Conservation (phyloP, 2,113 vertebrate species). For the Hassar affinis region DNA sequence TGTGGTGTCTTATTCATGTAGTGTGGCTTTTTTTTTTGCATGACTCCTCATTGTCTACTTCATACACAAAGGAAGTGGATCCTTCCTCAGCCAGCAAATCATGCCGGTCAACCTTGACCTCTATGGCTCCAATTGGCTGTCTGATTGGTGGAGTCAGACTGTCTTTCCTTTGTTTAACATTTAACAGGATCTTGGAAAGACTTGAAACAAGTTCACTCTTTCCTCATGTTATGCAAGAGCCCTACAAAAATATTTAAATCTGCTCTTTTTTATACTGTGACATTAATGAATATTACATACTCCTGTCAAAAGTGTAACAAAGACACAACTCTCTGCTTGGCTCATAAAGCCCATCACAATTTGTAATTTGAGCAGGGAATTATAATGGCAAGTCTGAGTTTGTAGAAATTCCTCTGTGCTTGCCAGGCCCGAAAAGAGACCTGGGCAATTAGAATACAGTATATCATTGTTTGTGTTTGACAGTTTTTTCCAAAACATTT, state of each 20-base stretch:
- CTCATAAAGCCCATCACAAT: conserved; percentile 61
- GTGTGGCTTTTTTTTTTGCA: conserved; percentile 24
- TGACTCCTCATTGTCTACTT: conserved; percentile 37
- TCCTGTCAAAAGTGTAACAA: conserved; percentile 48
- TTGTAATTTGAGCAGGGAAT: conserved; percentile 67
- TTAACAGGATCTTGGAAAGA: conserved; percentile 60
- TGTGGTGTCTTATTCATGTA: conserved; percentile 27
- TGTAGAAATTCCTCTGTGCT: conserved; percentile 69
- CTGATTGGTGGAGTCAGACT: conserved; percentile 48
- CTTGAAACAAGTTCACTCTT: conserved; percentile 46
- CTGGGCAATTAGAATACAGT: conserved; percentile 65
- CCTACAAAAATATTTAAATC: conserved; percentile 46
- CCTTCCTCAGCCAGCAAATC: conserved; percentile 36
- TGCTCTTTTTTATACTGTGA: conserved; percentile 44
- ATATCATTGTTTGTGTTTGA: conserved; percentile 69
- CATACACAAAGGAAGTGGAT: conserved; percentile 43
- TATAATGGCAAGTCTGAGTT: conserved; percentile 75
- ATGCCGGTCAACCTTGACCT: conserved; percentile 33
- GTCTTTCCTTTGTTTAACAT: conserved; percentile 62
- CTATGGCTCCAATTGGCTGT: conserved; percentile 39
- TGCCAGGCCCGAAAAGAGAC: conserved; percentile 61
- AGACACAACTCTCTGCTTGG: conserved; percentile 57
- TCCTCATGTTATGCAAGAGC: conserved; percentile 41
- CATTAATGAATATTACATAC: conserved; percentile 55
- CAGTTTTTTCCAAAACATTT: conserved; percentile 60